Percentiles rank a stretch among this genome's conserved stretches.
phyloP scores from a whole-genome alignment of 2,797 vertebrate species.

The Anomalospiza imberbis region DNA sequence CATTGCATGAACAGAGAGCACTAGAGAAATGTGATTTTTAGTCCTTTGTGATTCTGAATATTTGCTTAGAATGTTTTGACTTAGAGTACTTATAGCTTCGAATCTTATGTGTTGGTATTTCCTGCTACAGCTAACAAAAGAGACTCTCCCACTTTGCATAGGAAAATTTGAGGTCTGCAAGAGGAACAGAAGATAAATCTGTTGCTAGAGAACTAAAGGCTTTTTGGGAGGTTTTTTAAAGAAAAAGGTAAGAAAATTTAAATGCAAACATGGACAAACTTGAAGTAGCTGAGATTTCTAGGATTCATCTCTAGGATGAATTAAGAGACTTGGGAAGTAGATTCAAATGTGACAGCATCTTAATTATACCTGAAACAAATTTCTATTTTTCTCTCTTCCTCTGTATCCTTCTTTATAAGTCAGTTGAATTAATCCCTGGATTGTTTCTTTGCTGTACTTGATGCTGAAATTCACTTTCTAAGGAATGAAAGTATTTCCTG shows the following conservation, averaged over 20 bases:
- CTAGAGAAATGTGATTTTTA: neutral
- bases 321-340: neutral
- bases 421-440: neutral
- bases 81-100: neutral
- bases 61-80: neutral
- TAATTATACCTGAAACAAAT: neutral
- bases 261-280: neutral
- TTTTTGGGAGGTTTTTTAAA: neutral
- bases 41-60: neutral
- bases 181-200: neutral
- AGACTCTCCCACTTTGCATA: fast-evolving
- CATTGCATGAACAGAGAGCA: neutral
- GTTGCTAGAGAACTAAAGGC: neutral
- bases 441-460: neutral
- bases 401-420: neutral
- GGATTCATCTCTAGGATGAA: neutral
- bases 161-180: neutral
- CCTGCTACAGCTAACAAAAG: neutral
- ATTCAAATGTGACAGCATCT: neutral
- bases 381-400: neutral
- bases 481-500: neutral
- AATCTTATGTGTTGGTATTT: neutral
- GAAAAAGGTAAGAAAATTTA: neutral
- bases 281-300: neutral
- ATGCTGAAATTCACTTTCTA: neutral